Percentiles rank a stretch among this genome's conserved stretches.
Conservation (phyloP, 1,140 invertebrate species). For the Lasioglossum albipes region DNA sequence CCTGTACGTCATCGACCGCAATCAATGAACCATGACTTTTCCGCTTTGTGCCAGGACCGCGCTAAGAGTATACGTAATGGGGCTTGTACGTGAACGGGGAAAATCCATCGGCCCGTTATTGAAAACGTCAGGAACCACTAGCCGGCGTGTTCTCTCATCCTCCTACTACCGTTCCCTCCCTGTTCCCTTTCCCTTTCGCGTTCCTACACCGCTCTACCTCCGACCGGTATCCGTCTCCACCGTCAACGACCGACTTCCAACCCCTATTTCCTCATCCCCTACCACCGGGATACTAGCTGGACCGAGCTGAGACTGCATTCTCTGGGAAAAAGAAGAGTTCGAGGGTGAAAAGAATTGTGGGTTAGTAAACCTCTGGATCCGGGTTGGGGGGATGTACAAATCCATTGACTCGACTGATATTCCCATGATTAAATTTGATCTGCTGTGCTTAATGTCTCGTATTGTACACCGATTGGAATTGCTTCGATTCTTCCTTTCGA, state of each 20-base stretch:
- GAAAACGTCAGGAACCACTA: slow-evolving; percentile 51
- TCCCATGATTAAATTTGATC: not conserved
- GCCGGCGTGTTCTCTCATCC: not conserved
- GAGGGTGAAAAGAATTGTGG: not conserved
- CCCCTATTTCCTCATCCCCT: not conserved
- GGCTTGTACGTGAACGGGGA: slow-evolving; percentile 58
- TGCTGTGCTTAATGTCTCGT: too few species aligned
- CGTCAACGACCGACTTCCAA: slow-evolving; percentile 2
- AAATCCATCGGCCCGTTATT: slow-evolving; percentile 58
- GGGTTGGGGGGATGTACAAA: not conserved
- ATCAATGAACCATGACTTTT: slow-evolving; percentile 53
- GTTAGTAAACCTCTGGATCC: slow-evolving; percentile 11
- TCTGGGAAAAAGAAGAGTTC: not conserved
- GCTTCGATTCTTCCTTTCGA: too few species aligned
- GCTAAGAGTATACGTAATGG: slow-evolving; percentile 47
- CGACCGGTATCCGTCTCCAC: not conserved
- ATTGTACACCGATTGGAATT: too few species aligned
- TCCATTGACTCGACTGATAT: not conserved
- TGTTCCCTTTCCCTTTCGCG: not conserved
- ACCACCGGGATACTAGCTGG: not conserved
- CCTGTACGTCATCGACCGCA: slow-evolving; percentile 13
- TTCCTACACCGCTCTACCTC: not conserved
- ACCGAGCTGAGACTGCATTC: not conserved
- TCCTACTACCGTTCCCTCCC: not conserved
- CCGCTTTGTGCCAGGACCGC: slow-evolving; percentile 7